Conservation (phyloP, 2,888 invertebrate genomes). For the Thymelicus lineola region DNA sequence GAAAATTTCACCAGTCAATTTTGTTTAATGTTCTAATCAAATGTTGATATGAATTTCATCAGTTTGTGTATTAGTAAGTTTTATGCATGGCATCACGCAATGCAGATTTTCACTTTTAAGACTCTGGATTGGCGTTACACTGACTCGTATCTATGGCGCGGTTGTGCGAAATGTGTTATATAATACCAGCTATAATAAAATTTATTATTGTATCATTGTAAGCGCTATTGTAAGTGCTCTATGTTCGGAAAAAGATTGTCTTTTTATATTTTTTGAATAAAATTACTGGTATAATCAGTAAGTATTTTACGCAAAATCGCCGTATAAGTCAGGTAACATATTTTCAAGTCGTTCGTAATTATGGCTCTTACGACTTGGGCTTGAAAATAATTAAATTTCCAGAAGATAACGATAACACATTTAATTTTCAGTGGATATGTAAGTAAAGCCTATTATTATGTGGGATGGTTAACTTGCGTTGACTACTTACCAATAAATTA, state of each 20-base stretch:
- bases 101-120: constrained; percentile 17
- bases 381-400: not conserved
- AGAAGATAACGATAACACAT: not conserved
- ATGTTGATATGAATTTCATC: not conserved
- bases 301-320: too few species aligned
- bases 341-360: not conserved
- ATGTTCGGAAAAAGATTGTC: not conserved
- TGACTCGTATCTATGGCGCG: too few species aligned
- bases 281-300: too few species aligned
- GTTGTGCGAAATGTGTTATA: too few species aligned
- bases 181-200: too few species aligned
- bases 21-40: not conserved
- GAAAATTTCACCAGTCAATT: too few species aligned
- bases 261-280: too few species aligned
- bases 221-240: not conserved
- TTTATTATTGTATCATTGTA: too few species aligned
- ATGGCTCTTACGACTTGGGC: not conserved
- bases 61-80: constrained; percentile 3
- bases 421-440: not conserved
- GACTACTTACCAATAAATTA: too few species aligned
- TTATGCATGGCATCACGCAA: constrained; percentile 28
- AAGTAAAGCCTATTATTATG: not conserved
- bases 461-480: not conserved
- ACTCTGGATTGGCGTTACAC: too few species aligned
- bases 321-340: too few species aligned